Evolutionary conservation across 2,797 vertebrate genomes (phyloP).

Genomic region (Phataginus tricuspis): DNA sequence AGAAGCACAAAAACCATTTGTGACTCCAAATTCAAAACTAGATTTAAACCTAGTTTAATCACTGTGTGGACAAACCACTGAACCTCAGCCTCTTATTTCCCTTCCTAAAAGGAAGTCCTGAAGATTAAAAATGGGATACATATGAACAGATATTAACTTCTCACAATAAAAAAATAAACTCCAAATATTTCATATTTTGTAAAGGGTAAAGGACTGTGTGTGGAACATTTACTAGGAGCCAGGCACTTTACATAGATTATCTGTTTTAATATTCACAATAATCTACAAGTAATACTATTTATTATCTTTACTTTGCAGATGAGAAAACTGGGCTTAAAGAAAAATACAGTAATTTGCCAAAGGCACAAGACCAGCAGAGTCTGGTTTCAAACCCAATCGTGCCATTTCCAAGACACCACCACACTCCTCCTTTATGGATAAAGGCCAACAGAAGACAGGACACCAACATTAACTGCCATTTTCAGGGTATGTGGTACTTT

Average conservation of each 20-base stretch:
- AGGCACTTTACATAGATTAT: rapidly evolving
- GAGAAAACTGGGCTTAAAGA: background rate
- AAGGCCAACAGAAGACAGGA: background rate
- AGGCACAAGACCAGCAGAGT: background rate
- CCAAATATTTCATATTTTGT: background rate
- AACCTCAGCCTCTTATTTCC: background rate
- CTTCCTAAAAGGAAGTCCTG: slow-evolving; percentile 39
- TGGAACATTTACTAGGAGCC: background rate
- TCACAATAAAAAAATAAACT: background rate
- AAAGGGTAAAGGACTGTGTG: background rate
- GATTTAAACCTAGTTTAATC: slow-evolving; percentile 50
- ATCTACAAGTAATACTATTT: background rate
- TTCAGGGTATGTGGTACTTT: background rate
- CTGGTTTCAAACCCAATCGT: background rate
- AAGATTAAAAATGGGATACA: background rate
- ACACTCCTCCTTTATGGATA: rapidly evolving
- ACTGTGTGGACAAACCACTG: background rate
- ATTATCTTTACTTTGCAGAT: background rate
- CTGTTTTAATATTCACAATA: background rate
- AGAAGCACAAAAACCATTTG: slow-evolving; percentile 41
- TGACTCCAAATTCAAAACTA: slow-evolving; percentile 47
- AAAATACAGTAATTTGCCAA: background rate
- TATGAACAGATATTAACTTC: background rate
- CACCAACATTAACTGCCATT: rapidly evolving
- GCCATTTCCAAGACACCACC: too few relatives aligned